Base-by-base conservation (phyloP, 2,113 vertebrate genomes). In the Coturnix japonica region DNA sequence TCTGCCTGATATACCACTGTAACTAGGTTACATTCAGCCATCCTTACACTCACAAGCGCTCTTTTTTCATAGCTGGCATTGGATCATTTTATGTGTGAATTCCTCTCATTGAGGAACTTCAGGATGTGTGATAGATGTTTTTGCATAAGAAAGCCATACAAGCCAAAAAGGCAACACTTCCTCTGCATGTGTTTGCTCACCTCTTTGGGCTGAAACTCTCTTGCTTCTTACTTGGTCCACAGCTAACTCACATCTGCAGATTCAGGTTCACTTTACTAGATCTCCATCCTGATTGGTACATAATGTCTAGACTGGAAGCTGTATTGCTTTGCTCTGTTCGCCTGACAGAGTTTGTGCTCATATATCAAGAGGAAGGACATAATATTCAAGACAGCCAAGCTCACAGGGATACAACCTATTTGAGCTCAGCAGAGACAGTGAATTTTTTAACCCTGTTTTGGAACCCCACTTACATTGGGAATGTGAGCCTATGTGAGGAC, bases 241-340 rank as follows among this genome's bases (percentile, higher is more conserved):
- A 53, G 13, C 30, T 82, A 70, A 71, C 30, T 26, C 23, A 19
- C 28, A 81, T 8, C 35, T 78, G 16, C 14, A 69, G 33, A 60
- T 23, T 9, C 41, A 74, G 13, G 17, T 46, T 78, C 22, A 65
- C 15, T 53, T 23, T 35, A 76, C 4, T 39, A 85, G 28, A 25
- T 20, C 26, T 64, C 13, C 33, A 64, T 14, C 1, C 18, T 61
- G 14, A 30, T 8, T 61, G 0, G 0, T 10, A 2, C 11, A 5
- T 19, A 0, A 46, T 67, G 56, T 73, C 39, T 73, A 82, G n/a
- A 26, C 39, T 69, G 71, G 30, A 72, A 79, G 43, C 4, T 69
- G 37, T 19, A 51, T n/a, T 33, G 13, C 8, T 8, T 22, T 53
- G 15, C 26, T 26, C 51, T 72, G 19, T 53, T 82, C 64, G 25